Conservation (phyloP, 2,888 invertebrate species). For the Corythucha ciliata region DNA sequence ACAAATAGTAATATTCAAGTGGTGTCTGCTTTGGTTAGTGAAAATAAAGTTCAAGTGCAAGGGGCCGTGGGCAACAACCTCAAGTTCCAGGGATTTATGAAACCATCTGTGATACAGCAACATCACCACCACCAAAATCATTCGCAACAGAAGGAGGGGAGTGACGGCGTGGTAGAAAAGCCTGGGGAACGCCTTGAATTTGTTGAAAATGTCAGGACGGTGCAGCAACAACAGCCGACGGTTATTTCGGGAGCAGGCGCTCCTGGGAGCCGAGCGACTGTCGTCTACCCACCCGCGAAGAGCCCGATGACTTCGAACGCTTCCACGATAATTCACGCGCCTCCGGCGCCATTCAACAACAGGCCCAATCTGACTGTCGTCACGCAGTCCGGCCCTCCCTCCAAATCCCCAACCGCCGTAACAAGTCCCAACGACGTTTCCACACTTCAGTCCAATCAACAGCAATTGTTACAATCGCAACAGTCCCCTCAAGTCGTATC, state of each 20-base stretch:
- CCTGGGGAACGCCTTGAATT: no score
- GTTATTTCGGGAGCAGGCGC: constrained; percentile 20
- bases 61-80: constrained; percentile 5
- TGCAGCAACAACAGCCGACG: constrained; percentile 6
- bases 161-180: no score
- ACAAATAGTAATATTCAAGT: constrained; percentile 28
- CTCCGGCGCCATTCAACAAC: constrained; percentile 32
- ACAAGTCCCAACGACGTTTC: neutral
- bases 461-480: neutral
- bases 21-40: constrained; percentile 26
- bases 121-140: constrained; percentile 1
- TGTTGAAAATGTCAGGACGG: no score
- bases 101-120: neutral
- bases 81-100: neutral
- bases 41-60: constrained; percentile 14
- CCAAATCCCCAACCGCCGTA: no score
- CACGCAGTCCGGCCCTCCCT: constrained; percentile 28
- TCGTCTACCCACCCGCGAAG: constrained; percentile 24
- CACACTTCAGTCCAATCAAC: neutral
- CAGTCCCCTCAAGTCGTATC: neutral
- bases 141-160: constrained; percentile 9
- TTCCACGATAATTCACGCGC: constrained; percentile 1
- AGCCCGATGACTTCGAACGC: constrained; percentile 13
- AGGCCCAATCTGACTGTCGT: constrained; percentile 38
- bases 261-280: no score